A percentile compares a stretch with the other conserved stretches of the same genome.
phyloP scores from a whole-genome alignment of 2,113 vertebrate species.

The Corynorhinus townsendii region DNA sequence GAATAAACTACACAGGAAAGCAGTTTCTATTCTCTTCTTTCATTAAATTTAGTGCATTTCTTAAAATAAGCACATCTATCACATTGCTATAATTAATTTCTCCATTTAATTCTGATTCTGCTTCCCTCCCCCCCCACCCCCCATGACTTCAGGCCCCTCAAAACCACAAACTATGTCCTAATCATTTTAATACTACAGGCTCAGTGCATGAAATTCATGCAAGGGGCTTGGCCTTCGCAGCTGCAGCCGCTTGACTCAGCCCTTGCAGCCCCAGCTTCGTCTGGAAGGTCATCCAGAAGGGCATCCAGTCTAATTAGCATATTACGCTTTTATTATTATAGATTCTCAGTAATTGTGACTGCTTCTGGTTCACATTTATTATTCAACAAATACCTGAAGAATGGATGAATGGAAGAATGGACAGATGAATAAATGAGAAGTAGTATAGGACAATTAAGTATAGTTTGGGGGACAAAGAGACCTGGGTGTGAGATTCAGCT shows the following conservation, averaged over 20 bases:
- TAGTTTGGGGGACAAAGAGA: not conserved
- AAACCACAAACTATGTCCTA: not conserved
- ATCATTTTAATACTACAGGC: not conserved
- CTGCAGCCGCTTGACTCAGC: too few relatives aligned
- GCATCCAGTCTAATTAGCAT: too few relatives aligned
- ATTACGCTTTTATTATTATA: not conserved
- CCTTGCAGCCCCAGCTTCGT: too few relatives aligned
- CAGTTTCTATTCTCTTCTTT: not conserved
- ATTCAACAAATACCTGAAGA: not conserved
- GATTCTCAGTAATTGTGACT: not conserved
- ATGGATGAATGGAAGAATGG: not conserved
- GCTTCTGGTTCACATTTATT: not conserved
- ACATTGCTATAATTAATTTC: not conserved
- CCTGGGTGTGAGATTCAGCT: not conserved
- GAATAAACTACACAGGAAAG: not conserved
- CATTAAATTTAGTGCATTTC: not conserved
- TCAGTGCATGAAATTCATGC: too few relatives aligned
- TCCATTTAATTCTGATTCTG: not conserved
- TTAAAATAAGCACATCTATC: not conserved
- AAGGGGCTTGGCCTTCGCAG: too few relatives aligned
- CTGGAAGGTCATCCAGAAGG: too few relatives aligned
- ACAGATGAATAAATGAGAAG: not conserved
- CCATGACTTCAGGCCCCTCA: not conserved
- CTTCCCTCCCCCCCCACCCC: rapidly evolving
- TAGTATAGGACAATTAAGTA: not conserved